phyloP scores from a whole-genome alignment of 2,888 invertebrate species.

The Rotaria magnacalcarata region DNA sequence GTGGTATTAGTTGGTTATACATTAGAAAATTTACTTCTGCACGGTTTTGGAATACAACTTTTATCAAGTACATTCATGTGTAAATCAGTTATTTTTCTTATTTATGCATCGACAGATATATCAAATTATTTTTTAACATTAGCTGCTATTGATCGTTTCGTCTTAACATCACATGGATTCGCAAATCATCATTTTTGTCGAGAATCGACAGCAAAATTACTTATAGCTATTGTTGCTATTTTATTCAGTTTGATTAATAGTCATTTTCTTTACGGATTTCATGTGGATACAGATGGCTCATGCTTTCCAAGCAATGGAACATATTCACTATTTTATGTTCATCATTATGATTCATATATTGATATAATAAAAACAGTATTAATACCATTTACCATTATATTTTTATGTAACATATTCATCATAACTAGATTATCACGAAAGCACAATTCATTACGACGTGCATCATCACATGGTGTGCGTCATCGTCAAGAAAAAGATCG shows the following conservation, averaged over 20 bases:
- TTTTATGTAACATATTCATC: conserved; percentile 8
- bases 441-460: not conserved
- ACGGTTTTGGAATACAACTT: not conserved
- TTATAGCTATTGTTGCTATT: not conserved
- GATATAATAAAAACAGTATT: conserved; percentile 29
- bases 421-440: not conserved
- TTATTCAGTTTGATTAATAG: not conserved
- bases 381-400: not conserved
- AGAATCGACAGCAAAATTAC: not conserved
- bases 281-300: not conserved
- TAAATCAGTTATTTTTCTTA: conserved; percentile 24
- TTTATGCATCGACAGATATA: conserved; percentile 32
- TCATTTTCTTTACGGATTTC: conserved; percentile 31
- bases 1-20: conserved; percentile 26
- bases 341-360: conserved; percentile 28
- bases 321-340: not conserved
- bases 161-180: not conserved
- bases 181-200: conserved; percentile 20
- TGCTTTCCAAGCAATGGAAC: not conserved
- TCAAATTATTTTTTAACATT: not conserved
- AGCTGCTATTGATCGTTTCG: conserved; percentile 23
- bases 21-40: not conserved
- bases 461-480: not conserved
- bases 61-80: not conserved
- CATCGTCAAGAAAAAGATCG: conserved; percentile 23